Evolutionary conservation across 2,113 vertebrate genomes (phyloP).

Genomic region (Coreoperca whiteheadi): DNA sequence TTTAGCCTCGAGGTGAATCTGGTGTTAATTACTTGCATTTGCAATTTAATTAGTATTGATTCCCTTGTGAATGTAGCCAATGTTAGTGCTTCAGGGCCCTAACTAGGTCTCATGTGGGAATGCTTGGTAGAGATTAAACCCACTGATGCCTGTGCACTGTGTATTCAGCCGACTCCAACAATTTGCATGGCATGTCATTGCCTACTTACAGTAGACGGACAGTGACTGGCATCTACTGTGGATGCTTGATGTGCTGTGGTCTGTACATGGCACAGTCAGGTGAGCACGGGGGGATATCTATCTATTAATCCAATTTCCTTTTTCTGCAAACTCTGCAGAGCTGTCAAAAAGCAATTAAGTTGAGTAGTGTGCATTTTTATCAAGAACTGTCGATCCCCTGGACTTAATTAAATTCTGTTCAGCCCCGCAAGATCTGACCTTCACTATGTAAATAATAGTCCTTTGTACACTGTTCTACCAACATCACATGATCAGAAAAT

Average conservation of each 20-base stretch:
- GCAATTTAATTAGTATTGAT: slow-evolving; percentile 82
- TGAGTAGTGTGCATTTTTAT: slow-evolving; percentile 82
- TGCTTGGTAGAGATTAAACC: slow-evolving; percentile 46
- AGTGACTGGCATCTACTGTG: slow-evolving; percentile 41
- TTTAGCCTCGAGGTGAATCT: slow-evolving; percentile 65
- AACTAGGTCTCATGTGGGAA: slow-evolving; percentile 45
- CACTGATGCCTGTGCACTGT: neutral
- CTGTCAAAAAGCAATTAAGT: slow-evolving; percentile 86
- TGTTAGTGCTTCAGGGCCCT: slow-evolving; percentile 58
- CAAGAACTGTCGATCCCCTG: slow-evolving; percentile 80
- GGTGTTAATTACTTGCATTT: slow-evolving; percentile 80
- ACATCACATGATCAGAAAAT: slow-evolving; percentile 31
- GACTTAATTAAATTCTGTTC: slow-evolving; percentile 81
- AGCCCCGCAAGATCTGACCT: slow-evolving; percentile 79
- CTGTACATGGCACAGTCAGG: slow-evolving; percentile 49
- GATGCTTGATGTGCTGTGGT: slow-evolving; percentile 33
- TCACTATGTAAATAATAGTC: slow-evolving; percentile 80
- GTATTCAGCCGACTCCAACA: slow-evolving; percentile 2
- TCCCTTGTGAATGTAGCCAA: slow-evolving; percentile 56
- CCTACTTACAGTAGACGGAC: neutral
- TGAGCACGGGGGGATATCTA: slow-evolving; percentile 54
- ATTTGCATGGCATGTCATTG: neutral
- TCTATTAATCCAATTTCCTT: slow-evolving; percentile 80
- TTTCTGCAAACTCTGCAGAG: slow-evolving; percentile 81
- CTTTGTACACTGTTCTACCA: slow-evolving; percentile 30